Evolutionary conservation across 2,113 vertebrate species (phyloP).

Genomic region (Tupaia tana): DNA sequence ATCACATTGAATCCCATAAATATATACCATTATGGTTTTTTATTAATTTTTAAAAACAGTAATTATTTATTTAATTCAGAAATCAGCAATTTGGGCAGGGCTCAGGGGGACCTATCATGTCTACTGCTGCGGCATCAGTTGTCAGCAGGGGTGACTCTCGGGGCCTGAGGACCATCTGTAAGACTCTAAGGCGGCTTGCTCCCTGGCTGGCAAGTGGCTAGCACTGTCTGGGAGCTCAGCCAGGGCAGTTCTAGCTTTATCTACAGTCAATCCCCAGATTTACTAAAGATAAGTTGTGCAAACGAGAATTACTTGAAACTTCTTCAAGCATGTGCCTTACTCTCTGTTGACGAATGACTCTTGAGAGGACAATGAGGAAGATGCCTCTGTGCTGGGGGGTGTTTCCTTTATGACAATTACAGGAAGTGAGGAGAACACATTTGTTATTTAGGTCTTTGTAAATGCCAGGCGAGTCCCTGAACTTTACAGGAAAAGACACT

Average conservation of each 20-base stretch:
- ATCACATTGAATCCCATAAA: background rate
- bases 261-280: conserved; percentile 12
- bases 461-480: background rate
- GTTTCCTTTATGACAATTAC: conserved; percentile 16
- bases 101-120: background rate
- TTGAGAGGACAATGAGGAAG: background rate
- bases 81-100: background rate
- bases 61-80: conserved; percentile 15
- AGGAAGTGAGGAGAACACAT: conserved; percentile 23
- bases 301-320: conserved; percentile 19
- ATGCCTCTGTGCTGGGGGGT: background rate
- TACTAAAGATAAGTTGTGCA: background rate
- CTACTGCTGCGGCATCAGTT: background rate
- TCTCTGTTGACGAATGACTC: conserved; percentile 35
- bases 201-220: background rate
- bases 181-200: background rate
- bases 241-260: background rate
- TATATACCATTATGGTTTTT: background rate
- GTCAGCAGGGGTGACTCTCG: background rate
- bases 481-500: background rate
- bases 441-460: background rate
- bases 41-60: background rate
- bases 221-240: background rate
- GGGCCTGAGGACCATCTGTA: background rate
- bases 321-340: background rate